These are phyloP conservation scores for Heliocidaris erythrogramma DNA, from an alignment of 35 echinoderm and acorn worm genomes.

Conservation along the genomic window DNA sequence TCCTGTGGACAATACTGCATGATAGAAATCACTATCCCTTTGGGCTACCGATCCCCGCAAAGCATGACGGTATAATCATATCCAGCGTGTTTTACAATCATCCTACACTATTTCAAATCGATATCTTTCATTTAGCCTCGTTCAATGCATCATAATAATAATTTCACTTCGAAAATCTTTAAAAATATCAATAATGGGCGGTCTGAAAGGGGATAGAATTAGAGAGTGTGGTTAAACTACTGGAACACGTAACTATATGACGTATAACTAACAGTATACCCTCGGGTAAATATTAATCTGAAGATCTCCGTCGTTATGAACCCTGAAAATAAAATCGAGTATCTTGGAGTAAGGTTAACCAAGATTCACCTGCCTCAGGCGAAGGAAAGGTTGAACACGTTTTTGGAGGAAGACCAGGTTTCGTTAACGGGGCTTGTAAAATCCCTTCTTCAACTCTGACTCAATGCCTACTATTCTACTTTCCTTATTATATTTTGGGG, in stretches of 20 bases:
- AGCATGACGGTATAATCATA: neutral
- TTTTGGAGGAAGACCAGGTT: neutral
- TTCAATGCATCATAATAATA: neutral
- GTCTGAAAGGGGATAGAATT: neutral
- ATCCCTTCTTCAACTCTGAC: neutral
- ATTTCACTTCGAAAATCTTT: neutral
- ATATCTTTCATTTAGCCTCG: neutral
- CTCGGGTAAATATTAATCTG: neutral
- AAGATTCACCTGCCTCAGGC: neutral
- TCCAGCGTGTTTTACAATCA: neutral
- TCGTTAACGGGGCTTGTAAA: neutral
- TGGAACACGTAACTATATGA: neutral
- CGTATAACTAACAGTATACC: neutral
- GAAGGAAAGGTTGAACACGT: neutral
- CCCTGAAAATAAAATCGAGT: neutral
- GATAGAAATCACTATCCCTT: neutral
- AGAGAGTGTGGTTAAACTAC: neutral
- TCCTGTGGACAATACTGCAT: neutral
- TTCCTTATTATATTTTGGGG: neutral
- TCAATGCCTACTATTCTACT: neutral
- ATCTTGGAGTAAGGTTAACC: neutral
- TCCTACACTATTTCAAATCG: neutral
- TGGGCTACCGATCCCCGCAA: neutral
- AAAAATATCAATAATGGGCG: neutral
- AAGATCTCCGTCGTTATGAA: neutral